Base-by-base conservation (phyloP, 1,140 invertebrate genomes). In the Spodoptera frugiperda region DNA sequence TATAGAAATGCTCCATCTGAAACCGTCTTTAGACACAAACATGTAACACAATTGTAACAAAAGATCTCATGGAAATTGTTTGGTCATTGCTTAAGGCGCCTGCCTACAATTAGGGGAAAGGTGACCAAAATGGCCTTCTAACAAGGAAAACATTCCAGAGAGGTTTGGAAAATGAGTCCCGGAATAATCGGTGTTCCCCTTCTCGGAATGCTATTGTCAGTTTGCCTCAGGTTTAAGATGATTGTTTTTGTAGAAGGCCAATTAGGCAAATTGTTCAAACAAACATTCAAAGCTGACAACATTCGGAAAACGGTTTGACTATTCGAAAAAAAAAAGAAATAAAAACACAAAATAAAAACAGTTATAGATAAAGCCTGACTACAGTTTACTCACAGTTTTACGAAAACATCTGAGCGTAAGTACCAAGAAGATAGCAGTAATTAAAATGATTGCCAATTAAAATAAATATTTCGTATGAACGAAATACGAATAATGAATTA, bases 81-180 rank as follows among this genome's bases (percentile, higher is more conserved):
- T 83, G 81, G 74, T 49, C 55, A 76, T 76, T 76, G 82, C 84
- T 81, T 70, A 81, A 79, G 80, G 83, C 83, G 84, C 80, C 86
- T 87, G 86, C 85, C 82, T 81, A 82, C 87, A 87, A 87, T 88
- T 89, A 90, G 82, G 85, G 84, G 68, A 79, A 82, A 84, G 82
- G 83, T 82, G 78, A 78, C 74, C 76, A 79, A 77, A 84, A 78
- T 67, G 73, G 67, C 76, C 80, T 61, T 73, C 75, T n/a, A 80
- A 79, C 49, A 83, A 72, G 84, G 77, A 83, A 87, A 89, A 87
- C 89, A 86, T 87, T 82, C 85, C 82, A 78, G 72, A 88, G 86
- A 86, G 86, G 82, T 87, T 88, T 80, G 74, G 39, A 74, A 57
- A 73, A 73, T 77, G 61, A 44, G 57, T 46, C 12, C 51, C 71